Percentiles rank a stretch among this genome's conserved stretches.
These are phyloP conservation scores for Planococcus citri DNA, from an alignment of 1,140 invertebrate genomes.

Conservation along the genomic window DNA sequence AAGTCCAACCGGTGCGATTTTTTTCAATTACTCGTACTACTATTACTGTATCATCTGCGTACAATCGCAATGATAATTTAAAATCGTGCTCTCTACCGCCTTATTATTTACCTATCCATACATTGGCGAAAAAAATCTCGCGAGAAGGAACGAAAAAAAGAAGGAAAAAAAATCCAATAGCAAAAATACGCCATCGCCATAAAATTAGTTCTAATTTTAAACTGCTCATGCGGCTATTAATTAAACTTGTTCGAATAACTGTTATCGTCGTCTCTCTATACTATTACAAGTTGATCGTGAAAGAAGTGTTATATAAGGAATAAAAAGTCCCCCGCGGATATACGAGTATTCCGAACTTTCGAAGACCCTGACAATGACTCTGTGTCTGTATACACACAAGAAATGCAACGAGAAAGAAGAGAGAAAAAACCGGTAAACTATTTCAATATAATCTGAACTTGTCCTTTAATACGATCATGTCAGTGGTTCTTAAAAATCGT, in stretches of 20 bases:
- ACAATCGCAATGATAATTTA: background rate
- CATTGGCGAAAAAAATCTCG: too few species aligned
- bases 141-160: too few species aligned
- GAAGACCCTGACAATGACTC: slow-evolving; percentile 17
- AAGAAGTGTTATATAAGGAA: slow-evolving; percentile 4
- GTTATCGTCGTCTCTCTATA: background rate
- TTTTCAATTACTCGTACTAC: too few species aligned
- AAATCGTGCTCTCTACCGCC: background rate
- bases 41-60: too few species aligned
- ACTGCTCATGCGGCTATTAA: background rate
- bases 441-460: slow-evolving; percentile 9
- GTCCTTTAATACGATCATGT: background rate
- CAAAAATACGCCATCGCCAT: too few species aligned
- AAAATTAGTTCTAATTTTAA: slow-evolving; percentile 4
- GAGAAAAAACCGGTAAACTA: slow-evolving; percentile 10
- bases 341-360: background rate
- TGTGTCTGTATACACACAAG: too few species aligned
- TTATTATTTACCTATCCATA: background rate
- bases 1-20: background rate
- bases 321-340: slow-evolving; percentile 4
- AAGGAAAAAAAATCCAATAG: too few species aligned
- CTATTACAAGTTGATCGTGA: background rate
- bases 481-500: background rate
- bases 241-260: slow-evolving; percentile 6
- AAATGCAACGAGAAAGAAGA: too few species aligned